Percentiles rank a stretch among this genome's conserved stretches.
Evolutionary conservation across 2,888 invertebrate species (phyloP).

Genomic region (Lithophane leautieri): DNA sequence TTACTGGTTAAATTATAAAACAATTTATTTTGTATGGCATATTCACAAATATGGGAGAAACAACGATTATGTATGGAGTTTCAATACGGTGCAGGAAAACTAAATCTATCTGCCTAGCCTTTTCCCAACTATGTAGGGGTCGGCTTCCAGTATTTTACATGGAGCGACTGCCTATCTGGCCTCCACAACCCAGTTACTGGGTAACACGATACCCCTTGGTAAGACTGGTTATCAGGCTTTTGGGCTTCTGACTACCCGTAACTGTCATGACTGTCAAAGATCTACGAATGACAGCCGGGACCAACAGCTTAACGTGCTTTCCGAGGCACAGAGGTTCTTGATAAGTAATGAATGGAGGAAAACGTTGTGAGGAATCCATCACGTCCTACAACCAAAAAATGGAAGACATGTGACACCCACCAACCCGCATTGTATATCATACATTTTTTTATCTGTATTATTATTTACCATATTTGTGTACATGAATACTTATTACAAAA

Average conservation of each 20-base stretch:
- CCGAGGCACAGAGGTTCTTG: neutral
- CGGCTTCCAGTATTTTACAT: neutral
- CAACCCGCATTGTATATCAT: neutral
- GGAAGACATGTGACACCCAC: neutral
- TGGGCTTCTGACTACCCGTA: neutral
- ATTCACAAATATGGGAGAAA: slow-evolving; percentile 36
- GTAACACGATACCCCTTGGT: neutral
- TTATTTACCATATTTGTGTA: slow-evolving; percentile 35
- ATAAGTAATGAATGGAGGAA: neutral
- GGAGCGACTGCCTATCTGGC: neutral
- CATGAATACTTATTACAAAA: slow-evolving; percentile 1
- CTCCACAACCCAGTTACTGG: neutral
- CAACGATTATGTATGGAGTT: neutral
- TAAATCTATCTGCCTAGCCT: neutral
- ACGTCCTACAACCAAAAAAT: neutral
- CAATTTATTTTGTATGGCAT: slow-evolving; percentile 18
- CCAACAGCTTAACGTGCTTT: neutral
- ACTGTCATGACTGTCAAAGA: neutral
- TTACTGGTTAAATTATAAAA: slow-evolving; percentile 46
- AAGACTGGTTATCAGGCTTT: neutral
- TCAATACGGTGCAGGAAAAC: neutral
- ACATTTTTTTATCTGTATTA: neutral
- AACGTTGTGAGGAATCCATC: neutral
- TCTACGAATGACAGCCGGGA: neutral
- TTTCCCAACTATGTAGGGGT: neutral